Conservation (phyloP, 2,113 vertebrate genomes). For the Tauraco erythrolophus region DNA sequence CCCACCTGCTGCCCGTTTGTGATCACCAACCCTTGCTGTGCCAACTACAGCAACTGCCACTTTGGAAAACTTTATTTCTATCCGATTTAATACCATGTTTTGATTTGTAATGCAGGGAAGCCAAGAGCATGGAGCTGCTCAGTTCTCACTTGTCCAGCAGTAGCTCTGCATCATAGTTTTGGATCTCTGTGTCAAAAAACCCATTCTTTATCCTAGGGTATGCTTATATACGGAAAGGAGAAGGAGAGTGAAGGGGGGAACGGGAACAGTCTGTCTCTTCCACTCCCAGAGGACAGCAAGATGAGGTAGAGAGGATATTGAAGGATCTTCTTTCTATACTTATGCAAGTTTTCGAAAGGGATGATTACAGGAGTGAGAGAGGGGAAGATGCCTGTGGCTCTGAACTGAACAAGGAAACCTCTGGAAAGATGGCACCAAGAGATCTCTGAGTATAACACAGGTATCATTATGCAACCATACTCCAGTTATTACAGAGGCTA, state of each 20-base stretch:
- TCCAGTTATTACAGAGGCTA: not conserved
- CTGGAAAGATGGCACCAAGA: not conserved
- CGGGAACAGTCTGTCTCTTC: not conserved
- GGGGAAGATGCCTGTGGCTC: not conserved
- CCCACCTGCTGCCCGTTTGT: not conserved
- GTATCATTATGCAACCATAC: not conserved
- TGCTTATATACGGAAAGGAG: not conserved
- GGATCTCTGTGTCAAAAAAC: not conserved
- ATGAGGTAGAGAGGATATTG: not conserved
- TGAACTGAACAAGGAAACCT: not conserved
- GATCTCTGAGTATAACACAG: not conserved
- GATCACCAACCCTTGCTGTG: not conserved
- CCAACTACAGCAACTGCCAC: not conserved
- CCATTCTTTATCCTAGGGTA: not conserved
- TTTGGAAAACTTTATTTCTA: not conserved
- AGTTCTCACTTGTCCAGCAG: not conserved
- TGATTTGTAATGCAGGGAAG: not conserved
- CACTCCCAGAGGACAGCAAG: not conserved
- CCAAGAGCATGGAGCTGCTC: not conserved
- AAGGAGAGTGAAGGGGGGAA: not conserved
- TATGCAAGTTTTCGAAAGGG: not conserved
- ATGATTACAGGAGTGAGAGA: not conserved
- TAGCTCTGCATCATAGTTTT: not conserved
- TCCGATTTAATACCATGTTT: not conserved
- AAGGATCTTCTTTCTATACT: not conserved